Percentiles rank a stretch among this genome's conserved stretches.
phyloP scores from a whole-genome alignment of 2,888 invertebrate genomes.

The Chrysolina oricalcia region DNA sequence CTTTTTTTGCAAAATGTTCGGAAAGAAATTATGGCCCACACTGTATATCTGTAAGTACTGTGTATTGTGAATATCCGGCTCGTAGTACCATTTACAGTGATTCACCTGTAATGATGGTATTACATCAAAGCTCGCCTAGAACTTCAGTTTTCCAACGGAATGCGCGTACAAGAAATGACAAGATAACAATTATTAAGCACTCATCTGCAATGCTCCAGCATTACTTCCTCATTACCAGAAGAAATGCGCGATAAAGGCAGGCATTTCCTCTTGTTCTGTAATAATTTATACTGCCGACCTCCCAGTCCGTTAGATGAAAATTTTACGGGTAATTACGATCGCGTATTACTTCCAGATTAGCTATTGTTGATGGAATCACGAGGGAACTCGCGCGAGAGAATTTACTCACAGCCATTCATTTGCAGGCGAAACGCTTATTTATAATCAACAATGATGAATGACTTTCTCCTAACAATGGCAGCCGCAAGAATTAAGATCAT shows the following conservation, averaged over 20 bases:
- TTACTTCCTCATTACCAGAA: not conserved
- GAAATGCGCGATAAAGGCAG: slow-evolving; percentile 16
- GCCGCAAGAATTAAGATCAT: not conserved
- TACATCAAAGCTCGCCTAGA: not conserved
- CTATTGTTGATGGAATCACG: slow-evolving; percentile 29
- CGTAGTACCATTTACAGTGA: not conserved
- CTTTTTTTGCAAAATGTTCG: too few relatives aligned
- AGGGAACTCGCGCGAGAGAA: slow-evolving; percentile 3
- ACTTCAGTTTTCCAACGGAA: not conserved
- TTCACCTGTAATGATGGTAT: not conserved
- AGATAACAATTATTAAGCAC: not conserved
- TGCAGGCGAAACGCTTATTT: not conserved
- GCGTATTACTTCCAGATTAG: slow-evolving; percentile 25
- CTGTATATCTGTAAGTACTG: too few relatives aligned
- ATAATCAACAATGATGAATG: slow-evolving; percentile 25
- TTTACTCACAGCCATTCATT: slow-evolving; percentile 27
- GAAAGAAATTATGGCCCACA: too few relatives aligned
- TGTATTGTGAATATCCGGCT: not conserved
- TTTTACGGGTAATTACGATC: slow-evolving; percentile 23
- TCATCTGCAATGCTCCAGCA: not conserved
- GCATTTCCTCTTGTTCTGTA: slow-evolving; percentile 21
- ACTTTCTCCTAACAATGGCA: slow-evolving; percentile 25
- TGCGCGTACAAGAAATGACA: slow-evolving; percentile 2
- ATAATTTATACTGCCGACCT: slow-evolving; percentile 13
- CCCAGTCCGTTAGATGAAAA: slow-evolving; percentile 30